phyloP scores from a whole-genome alignment of 2,888 invertebrate genomes.

The Aspidiotus destructor region DNA sequence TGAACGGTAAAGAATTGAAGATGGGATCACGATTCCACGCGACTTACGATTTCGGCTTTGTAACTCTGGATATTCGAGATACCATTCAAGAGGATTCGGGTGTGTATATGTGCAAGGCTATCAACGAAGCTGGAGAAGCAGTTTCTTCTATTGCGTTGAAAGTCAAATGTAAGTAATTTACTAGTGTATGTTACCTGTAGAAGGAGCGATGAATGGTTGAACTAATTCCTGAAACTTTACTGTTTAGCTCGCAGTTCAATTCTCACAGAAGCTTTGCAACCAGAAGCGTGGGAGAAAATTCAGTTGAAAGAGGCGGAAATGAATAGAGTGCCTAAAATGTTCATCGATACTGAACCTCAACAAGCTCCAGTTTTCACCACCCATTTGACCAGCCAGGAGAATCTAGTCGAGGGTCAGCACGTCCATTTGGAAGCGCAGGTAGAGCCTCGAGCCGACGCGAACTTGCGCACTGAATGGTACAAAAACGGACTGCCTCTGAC shows the following conservation, averaged over 20 bases:
- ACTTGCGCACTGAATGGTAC: conserved; percentile 81
- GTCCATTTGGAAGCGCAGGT: conserved; percentile 81
- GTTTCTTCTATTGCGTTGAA: conserved; percentile 83
- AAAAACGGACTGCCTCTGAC: conserved; percentile 79
- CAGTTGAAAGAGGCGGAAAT: conserved; percentile 83
- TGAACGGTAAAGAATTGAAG: conserved; percentile 85
- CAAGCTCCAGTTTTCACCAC: conserved; percentile 94
- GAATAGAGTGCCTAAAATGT: conserved; percentile 81
- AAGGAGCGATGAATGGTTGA: background rate
- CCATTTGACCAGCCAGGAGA: conserved; percentile 74
- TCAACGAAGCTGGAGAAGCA: conserved; percentile 87
- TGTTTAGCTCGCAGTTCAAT: conserved; percentile 58
- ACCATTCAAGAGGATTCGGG: conserved; percentile 84
- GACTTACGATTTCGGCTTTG: conserved; percentile 87
- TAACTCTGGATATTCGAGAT: conserved; percentile 81
- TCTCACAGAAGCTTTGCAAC: conserved; percentile 72
- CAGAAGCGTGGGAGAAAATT: conserved; percentile 86
- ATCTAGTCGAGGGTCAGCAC: conserved; percentile 74
- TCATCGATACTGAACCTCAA: conserved; percentile 71
- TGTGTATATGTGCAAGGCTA: conserved; percentile 86
- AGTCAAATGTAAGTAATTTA: conserved; percentile 53
- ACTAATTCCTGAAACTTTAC: background rate
- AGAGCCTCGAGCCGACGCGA: conserved; percentile 80
- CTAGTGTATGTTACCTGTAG: background rate
- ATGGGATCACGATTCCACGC: conserved; percentile 85